Evolutionary conservation across 2,797 vertebrate genomes (phyloP), one percentile per base, ranked within the genome.

Genomic region (Enoplosus armatus): DNA sequence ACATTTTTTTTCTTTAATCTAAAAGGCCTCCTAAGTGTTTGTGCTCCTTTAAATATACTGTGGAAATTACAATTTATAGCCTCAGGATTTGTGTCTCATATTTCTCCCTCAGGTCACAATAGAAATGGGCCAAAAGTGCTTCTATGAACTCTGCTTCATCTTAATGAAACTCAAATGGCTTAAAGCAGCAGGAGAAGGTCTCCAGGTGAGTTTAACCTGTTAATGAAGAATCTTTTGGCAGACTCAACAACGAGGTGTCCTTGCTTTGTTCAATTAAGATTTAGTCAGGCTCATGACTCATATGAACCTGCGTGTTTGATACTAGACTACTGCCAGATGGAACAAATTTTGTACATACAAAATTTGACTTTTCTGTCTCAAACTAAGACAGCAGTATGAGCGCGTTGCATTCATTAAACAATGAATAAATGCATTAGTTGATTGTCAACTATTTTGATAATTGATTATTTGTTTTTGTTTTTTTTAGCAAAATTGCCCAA

Each of bases 1-100:
- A 58, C 45, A 55, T 80, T 63, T 86, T 77, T n/a, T 73, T 48
- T 45, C 71, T 79, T 80, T 80, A 80, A 86, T 85, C 80, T 85
- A 69, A 66, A 65, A 72, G 72, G 76, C 60, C 50, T 85, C 78
- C 61, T 72, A 75, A 72, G 69, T 83, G 77, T 73, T 82, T 80
- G 80, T 33, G 66, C 54, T 58, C 29, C 31, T 82, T 80, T 77
- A 76, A 78, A 87, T 79, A 81, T 72, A 61, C 74, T 80, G 87
- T 83, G 77, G 82, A 87, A 90, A 85, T 85, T 16, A 85, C 65
- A 75, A 70, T 89, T 87, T 82, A 81, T 80, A 81, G 78, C 87
- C 85, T 33, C 53, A 48, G 87, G 89, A 79, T 79, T 78, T 80
- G 59, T 55, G 76, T 84, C 83, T 90, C 59, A 31, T 85, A 78